Evolutionary conservation across 2,113 vertebrate species (phyloP), one percentile per base, ranked within the genome.

Genomic region (Chaenocephalus aceratus): DNA sequence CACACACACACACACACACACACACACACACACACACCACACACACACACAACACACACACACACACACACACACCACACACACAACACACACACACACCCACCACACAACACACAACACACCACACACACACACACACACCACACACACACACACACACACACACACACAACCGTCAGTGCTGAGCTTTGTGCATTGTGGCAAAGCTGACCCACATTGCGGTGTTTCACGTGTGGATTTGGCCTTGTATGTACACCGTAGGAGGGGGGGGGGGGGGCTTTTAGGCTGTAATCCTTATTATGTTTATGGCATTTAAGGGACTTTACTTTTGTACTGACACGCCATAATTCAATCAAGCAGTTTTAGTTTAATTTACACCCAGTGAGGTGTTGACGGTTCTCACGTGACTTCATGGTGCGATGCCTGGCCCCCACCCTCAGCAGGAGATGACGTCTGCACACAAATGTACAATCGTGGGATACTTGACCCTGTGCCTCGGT

Each of bases 161-260:
- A 21, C 21, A 21, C 21, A 21, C 21, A 21, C 21, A 21, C 21
- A 21, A 21, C 56, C 3, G 49, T 45, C 62, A 57, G 52, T 15
- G 52, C 78, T 45, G 72, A 52, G 65, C 60, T 44, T 23, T 34
- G 45, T 49, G 30, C 18, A 65, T 59, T n/a, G 80, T 70, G 71
- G 82, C 60, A 45, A 77, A 82, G 62, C 23, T 86, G 90, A 91
- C 86, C 91, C 90, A 89, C 79, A 91, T 90, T 86, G 83, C 72
- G 54, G 36, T 68, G 65, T 70, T 16, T 54, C 79, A 78, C 51
- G 18, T 1, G 68, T 84, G 85, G 87, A 86, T 88, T 77, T 84
- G 72, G 73, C 77, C 76, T 69, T 3, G 36, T 78, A 45, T 54
- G 41, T 65, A 45, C 59, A 9, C 13, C 58, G 65, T 18, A 34